phyloP scores from a whole-genome alignment of 2,888 invertebrate genomes.

The Shargacucullia verbasci region DNA sequence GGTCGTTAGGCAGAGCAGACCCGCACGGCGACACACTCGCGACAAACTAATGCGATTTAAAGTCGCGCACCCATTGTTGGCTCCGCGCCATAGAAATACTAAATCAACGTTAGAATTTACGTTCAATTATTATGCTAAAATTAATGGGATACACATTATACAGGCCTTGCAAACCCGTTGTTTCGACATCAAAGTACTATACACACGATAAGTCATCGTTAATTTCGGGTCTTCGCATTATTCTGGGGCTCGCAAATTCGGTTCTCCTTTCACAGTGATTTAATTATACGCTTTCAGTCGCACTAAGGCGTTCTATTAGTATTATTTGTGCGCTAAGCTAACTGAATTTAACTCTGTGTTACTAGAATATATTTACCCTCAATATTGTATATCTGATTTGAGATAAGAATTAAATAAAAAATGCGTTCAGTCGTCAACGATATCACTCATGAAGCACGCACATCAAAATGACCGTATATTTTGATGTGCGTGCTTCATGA shows the following conservation, averaged over 20 bases:
- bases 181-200: conserved; percentile 48
- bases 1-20: conserved; percentile 7
- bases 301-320: conserved; percentile 25
- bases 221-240: conserved; percentile 32
- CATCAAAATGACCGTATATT: too few species aligned
- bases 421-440: background rate
- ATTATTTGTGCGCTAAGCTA: conserved; percentile 14
- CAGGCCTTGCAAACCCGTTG: conserved; percentile 33
- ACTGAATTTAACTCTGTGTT: conserved; percentile 19
- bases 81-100: conserved; percentile 23
- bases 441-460: too few species aligned
- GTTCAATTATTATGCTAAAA: conserved; percentile 40
- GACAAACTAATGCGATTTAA: conserved; percentile 14
- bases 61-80: conserved; percentile 22
- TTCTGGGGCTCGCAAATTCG: background rate
- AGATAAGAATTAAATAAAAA: too few species aligned
- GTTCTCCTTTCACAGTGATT: conserved; percentile 19
- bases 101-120: conserved; percentile 36
- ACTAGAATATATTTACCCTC: background rate
- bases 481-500: too few species aligned
- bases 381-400: too few species aligned
- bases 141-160: conserved; percentile 19
- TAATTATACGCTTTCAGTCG: conserved; percentile 32
- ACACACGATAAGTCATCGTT: conserved; percentile 40
- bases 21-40: conserved; percentile 1